phyloP scores from a whole-genome alignment of 2,797 vertebrate species.

The Oryzias dopingdopingensis region DNA sequence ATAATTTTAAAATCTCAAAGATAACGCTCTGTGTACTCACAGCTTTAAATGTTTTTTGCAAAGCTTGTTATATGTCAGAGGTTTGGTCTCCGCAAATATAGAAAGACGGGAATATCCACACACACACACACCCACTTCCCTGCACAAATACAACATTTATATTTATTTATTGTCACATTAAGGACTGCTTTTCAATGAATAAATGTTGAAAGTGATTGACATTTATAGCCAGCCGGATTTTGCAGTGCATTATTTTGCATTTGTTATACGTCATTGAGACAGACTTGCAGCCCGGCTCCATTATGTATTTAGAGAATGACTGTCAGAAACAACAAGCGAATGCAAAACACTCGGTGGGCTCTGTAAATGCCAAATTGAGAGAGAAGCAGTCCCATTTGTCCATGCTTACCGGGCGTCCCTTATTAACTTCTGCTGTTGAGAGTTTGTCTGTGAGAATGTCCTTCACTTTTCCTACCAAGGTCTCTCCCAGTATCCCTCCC shows the following conservation, averaged over 20 bases:
- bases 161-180: conserved; percentile 2
- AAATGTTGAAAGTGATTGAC: conserved; percentile 3
- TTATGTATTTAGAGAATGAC: conserved; percentile 23
- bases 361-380: conserved; percentile 51
- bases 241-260: conserved; percentile 23
- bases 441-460: conserved; percentile 72
- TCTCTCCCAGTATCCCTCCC: conserved; percentile 38
- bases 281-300: conserved; percentile 17
- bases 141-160: not conserved
- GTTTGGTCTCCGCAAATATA: no score
- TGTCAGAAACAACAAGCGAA: conserved; percentile 21
- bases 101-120: no score
- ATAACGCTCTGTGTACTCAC: no score
- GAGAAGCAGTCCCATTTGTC: conserved; percentile 61
- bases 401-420: conserved; percentile 52
- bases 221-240: conserved; percentile 22
- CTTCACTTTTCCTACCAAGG: conserved; percentile 75
- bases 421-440: conserved; percentile 67
- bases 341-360: conserved; percentile 26
- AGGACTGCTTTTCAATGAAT: not conserved
- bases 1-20: no score
- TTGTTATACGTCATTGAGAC: conserved; percentile 33
- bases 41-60: no score
- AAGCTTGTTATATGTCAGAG: no score
- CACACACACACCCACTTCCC: not conserved